phyloP scores from a whole-genome alignment of 2,888 invertebrate species.

The Lepidocyrtoides sp. region DNA sequence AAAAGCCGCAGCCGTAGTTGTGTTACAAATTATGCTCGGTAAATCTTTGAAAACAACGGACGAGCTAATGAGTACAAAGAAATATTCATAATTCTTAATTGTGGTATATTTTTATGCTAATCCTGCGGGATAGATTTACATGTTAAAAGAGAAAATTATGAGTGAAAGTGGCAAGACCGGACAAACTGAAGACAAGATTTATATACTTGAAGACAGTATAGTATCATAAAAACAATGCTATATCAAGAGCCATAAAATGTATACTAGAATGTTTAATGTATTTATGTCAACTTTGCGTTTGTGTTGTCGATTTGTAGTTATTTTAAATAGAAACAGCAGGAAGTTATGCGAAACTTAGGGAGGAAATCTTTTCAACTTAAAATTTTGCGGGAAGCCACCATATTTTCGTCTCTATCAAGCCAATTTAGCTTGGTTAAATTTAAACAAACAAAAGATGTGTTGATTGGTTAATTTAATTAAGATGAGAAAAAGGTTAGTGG shows the following conservation, averaged over 20 bases:
- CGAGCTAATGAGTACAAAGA: slow-evolving; percentile 12
- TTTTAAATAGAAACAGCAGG: neutral
- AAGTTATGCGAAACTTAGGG: neutral
- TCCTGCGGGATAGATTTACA: neutral
- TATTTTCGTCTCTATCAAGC: slow-evolving; percentile 21
- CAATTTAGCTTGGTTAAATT: slow-evolving; percentile 47
- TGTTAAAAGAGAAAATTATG: neutral
- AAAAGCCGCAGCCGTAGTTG: too few relatives aligned
- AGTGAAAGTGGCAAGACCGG: neutral
- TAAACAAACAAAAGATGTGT: slow-evolving; percentile 62
- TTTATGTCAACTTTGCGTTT: too few relatives aligned
- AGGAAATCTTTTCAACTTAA: slow-evolving; percentile 26
- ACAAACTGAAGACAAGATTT: neutral
- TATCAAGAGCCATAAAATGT: too few relatives aligned
- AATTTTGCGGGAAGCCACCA: slow-evolving; percentile 42
- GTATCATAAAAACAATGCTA: neutral
- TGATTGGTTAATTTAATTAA: slow-evolving; percentile 74
- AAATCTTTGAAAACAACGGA: neutral
- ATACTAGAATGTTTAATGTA: too few relatives aligned
- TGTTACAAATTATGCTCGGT: neutral
- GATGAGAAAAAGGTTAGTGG: slow-evolving; percentile 56
- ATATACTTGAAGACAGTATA: neutral
- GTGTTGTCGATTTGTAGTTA: too few relatives aligned
- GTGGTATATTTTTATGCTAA: neutral
- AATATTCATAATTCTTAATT: too few relatives aligned